A percentile compares a stretch with the other conserved stretches of the same genome.
Evolutionary conservation across 2,797 vertebrate species (phyloP).

Genomic region (Leptoclinus maculatus): DNA sequence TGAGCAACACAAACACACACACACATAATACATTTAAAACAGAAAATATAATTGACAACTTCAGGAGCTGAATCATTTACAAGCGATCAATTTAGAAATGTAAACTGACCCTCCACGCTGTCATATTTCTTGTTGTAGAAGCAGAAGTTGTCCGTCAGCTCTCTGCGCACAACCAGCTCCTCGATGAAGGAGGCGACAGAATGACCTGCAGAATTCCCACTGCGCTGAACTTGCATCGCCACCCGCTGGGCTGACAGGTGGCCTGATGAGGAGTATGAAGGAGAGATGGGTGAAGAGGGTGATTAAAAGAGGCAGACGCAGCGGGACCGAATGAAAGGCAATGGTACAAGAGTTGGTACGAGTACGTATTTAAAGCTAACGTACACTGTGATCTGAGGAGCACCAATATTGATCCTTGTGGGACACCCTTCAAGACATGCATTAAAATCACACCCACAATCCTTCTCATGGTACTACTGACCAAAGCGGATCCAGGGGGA

Average conservation of each 20-base stretch:
- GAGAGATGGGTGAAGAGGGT: neutral
- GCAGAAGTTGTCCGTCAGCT: conserved; percentile 94
- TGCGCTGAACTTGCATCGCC: conserved; percentile 85
- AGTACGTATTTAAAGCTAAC: neutral
- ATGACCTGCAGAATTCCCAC: conserved; percentile 66
- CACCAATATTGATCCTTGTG: neutral
- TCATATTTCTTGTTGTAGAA: conserved; percentile 93
- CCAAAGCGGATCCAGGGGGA: conserved; percentile 93
- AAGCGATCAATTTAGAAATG: neutral
- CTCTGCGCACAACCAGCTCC: conserved; percentile 90
- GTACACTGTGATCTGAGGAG: neutral
- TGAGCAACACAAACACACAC: conserved; percentile 35
- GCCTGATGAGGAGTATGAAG: conserved; percentile 65
- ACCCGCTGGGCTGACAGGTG: conserved; percentile 90
- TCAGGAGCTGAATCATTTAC: neutral
- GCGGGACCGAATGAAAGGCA: neutral
- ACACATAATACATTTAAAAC: neutral
- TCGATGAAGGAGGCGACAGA: conserved; percentile 85
- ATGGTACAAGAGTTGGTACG: neutral
- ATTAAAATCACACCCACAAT: neutral
- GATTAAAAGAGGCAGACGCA: neutral
- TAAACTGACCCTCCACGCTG: conserved; percentile 84
- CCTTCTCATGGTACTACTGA: conserved; percentile 66
- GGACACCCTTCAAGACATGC: neutral
- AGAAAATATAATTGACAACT: neutral